Evolutionary conservation across 2,797 vertebrate species (phyloP).

Genomic region (Peromyscus aztecus): DNA sequence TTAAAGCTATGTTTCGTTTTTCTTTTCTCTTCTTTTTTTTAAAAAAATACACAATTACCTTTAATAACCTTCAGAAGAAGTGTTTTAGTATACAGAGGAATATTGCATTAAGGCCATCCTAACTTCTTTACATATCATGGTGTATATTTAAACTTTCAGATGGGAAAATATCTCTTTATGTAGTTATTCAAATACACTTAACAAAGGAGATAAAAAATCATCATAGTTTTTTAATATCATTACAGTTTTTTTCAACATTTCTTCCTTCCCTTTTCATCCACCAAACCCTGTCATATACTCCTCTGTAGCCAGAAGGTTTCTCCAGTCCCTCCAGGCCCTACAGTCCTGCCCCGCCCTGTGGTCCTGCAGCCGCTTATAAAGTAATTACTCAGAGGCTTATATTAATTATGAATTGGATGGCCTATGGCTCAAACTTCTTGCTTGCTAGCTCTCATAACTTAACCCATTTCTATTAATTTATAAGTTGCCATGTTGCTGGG

Average conservation of each 20-base stretch:
- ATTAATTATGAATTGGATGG: too few species aligned
- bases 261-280: background rate
- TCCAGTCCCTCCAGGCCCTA: too few species aligned
- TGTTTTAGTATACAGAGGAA: background rate
- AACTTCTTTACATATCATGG: background rate
- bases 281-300: background rate
- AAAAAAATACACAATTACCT: background rate
- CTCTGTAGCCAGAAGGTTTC: too few species aligned
- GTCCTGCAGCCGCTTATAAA: too few species aligned
- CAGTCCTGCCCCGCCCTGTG: too few species aligned
- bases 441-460: too few species aligned
- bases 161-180: background rate
- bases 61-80: background rate
- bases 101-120: background rate
- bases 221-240: too few species aligned
- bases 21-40: background rate
- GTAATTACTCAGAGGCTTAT: too few species aligned
- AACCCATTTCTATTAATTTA: too few species aligned
- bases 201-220: background rate
- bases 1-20: background rate
- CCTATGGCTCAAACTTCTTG: too few species aligned
- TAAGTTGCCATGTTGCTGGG: too few species aligned
- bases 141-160: background rate
- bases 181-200: background rate
- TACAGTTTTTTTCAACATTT: background rate